Evolutionary conservation across 2,888 invertebrate genomes (phyloP).

Genomic region (Caenorhabditis sinica): DNA sequence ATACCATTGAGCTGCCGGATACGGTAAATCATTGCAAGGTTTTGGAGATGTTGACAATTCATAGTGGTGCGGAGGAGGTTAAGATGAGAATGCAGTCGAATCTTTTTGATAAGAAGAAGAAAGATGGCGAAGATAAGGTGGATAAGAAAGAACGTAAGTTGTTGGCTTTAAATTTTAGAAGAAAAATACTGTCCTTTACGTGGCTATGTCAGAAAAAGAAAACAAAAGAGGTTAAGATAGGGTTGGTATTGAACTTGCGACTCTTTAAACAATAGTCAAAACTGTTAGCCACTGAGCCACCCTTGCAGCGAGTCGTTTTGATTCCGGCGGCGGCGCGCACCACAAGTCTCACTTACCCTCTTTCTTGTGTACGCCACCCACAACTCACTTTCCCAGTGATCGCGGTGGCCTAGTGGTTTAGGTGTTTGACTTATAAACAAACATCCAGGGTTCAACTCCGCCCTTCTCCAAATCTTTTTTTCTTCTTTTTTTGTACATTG

Average conservation of each 20-base stretch:
- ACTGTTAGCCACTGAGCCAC: not conserved
- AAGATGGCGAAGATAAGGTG: slow-evolving; percentile 1
- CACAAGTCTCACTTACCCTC: not conserved
- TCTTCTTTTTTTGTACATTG: not conserved
- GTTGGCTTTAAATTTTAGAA: not conserved
- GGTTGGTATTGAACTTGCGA: not conserved
- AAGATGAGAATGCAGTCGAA: slow-evolving; percentile 7
- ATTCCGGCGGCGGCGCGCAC: not conserved
- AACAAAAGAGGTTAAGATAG: not conserved
- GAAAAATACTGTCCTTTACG: no score
- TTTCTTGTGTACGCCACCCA: not conserved
- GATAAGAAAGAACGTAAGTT: not conserved
- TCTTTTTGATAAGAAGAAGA: not conserved
- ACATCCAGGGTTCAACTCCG: not conserved
- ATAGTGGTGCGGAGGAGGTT: not conserved
- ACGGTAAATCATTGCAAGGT: not conserved
- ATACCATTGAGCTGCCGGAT: slow-evolving; percentile 33
- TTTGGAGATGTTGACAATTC: not conserved
- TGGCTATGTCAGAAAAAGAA: not conserved
- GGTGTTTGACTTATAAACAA: not conserved
- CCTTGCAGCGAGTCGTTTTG: not conserved
- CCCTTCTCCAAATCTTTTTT: not conserved
- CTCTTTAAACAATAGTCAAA: not conserved
- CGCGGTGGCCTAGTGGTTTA: not conserved
- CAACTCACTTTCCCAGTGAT: not conserved